These are phyloP conservation scores for Salvelinus namaycush DNA, from an alignment of 2,113 vertebrate species.

Conservation along the genomic window DNA sequence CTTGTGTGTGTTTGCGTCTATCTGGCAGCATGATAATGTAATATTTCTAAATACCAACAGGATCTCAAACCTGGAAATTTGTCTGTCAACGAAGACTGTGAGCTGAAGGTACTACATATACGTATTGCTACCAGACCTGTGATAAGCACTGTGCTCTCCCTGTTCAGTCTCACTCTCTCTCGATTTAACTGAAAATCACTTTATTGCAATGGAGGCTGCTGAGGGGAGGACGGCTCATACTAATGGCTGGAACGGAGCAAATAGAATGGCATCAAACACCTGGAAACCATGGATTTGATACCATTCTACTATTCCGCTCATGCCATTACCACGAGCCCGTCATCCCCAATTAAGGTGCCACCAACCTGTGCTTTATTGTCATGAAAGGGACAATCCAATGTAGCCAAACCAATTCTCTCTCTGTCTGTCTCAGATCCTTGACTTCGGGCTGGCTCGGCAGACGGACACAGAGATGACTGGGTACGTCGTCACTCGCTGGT, in stretches of 20 bases:
- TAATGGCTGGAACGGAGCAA: no score
- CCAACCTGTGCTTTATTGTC: no score
- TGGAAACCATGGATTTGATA: no score
- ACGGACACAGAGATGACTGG: conserved; percentile 95
- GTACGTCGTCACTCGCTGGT: conserved; percentile 98
- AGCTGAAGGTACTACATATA: conserved; percentile 83
- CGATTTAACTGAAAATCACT: no score
- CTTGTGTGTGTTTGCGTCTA: background rate
- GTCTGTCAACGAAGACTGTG: conserved; percentile 94
- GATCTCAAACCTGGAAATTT: conserved; percentile 96
- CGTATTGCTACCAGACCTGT: background rate
- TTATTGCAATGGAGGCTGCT: no score
- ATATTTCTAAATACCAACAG: conserved; percentile 62
- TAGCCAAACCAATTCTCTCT: background rate
- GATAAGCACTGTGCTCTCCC: background rate
- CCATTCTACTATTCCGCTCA: no score
- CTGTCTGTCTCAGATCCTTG: conserved; percentile 81
- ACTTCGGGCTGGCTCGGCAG: conserved; percentile 93
- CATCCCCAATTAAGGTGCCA: no score
- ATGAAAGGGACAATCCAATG: no score
- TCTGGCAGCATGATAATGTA: background rate
- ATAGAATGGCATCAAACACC: no score
- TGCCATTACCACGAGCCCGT: no score
- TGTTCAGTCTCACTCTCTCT: background rate
- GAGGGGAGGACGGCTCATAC: no score